phyloP scores from a whole-genome alignment of 2,797 vertebrate species.

The Muraenolepis orangiensis region DNA sequence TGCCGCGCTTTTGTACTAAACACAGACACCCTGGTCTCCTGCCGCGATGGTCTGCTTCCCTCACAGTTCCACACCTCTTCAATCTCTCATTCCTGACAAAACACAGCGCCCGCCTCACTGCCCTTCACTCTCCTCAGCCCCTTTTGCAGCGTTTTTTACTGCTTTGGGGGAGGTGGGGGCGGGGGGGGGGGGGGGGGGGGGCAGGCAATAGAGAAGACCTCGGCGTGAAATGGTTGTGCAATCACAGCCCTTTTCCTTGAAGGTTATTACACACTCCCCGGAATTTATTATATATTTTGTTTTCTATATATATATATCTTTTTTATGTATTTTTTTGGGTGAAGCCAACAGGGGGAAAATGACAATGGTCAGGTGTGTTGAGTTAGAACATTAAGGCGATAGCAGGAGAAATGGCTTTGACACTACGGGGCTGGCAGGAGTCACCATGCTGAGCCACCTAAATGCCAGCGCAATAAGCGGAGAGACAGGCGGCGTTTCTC shows the following conservation, averaged over 20 bases:
- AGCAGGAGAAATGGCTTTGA: conserved; percentile 71
- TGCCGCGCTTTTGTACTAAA: conserved; percentile 33
- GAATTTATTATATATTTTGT: conserved; percentile 3
- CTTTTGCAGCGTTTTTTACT: conserved; percentile 60
- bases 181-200: no score
- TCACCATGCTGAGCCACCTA: conserved; percentile 68
- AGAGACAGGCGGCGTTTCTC: conserved; percentile 67
- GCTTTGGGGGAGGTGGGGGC: no score
- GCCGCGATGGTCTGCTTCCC: conserved; percentile 24
- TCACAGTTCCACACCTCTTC: conserved; percentile 38
- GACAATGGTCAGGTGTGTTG: conserved; percentile 75
- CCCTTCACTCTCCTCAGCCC: conserved; percentile 56
- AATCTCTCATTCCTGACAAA: conserved; percentile 61
- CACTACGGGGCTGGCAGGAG: conserved; percentile 66
- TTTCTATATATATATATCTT: neutral
- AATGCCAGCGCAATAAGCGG: conserved; percentile 72
- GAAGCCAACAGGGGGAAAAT: conserved; percentile 64
- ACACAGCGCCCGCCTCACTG: conserved; percentile 46
- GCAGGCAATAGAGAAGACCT: conserved; percentile 56
- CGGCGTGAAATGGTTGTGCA: conserved; percentile 71
- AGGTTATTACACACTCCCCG: conserved; percentile 73
- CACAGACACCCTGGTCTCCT: conserved; percentile 29
- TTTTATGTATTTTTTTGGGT: neutral
- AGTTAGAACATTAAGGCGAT: conserved; percentile 68
- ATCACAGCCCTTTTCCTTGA: conserved; percentile 71